phyloP scores from a whole-genome alignment of 2,888 invertebrate species.

The Drosophila demipolita region DNA sequence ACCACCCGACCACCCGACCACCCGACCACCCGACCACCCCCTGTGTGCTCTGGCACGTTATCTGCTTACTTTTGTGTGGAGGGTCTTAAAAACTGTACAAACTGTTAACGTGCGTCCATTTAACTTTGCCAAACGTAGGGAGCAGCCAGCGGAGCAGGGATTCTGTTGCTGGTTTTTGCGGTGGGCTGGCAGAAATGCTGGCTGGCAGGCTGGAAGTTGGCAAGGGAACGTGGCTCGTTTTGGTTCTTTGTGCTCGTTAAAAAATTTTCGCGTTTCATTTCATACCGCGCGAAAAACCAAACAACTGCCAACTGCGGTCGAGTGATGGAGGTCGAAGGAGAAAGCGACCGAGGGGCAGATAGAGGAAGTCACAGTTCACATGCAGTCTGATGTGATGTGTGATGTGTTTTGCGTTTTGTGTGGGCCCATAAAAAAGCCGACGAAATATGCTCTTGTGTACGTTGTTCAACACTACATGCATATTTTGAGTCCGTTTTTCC shows the following conservation, averaged over 20 bases:
- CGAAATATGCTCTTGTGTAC: conserved; percentile 58
- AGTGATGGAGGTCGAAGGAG: conserved; percentile 15
- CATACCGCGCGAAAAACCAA: conserved; percentile 59
- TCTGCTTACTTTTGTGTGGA: conserved; percentile 34
- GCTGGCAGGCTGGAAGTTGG: conserved; percentile 21
- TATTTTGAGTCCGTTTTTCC: conserved; percentile 30
- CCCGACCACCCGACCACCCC: neutral
- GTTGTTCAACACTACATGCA: conserved; percentile 48
- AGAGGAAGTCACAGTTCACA: conserved; percentile 31
- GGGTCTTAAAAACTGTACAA: conserved; percentile 53
- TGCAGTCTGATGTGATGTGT: conserved; percentile 55
- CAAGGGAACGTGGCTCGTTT: conserved; percentile 28
- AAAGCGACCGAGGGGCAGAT: neutral
- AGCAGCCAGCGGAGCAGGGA: conserved; percentile 14
- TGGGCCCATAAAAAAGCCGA: conserved; percentile 56
- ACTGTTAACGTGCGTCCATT: conserved; percentile 74
- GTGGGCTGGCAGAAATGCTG: conserved; percentile 25
- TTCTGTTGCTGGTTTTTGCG: conserved; percentile 44
- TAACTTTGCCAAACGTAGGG: conserved; percentile 60
- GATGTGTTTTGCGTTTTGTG: conserved; percentile 28
- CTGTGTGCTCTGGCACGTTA: neutral
- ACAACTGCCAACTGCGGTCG: conserved; percentile 72
- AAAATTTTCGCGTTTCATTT: conserved; percentile 78
- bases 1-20: neutral
- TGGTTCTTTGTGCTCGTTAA: conserved; percentile 75